Conservation (phyloP, 64 coral and sea anemone genomes). For the Astreopora myriophthalma region DNA sequence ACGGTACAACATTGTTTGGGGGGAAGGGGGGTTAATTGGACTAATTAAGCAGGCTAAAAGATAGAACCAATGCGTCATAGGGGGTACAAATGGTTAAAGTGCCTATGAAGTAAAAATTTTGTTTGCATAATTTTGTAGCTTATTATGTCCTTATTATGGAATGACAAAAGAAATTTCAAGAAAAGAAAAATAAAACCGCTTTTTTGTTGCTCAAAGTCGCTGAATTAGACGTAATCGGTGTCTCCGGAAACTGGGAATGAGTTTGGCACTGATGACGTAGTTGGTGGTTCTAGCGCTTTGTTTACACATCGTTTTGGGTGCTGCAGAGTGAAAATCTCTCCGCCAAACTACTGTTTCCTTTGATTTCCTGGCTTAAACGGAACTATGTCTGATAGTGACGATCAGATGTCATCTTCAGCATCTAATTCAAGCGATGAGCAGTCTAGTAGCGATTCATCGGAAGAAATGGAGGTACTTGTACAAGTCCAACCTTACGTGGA, state of each 20-base stretch:
- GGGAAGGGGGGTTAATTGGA: too few relatives aligned
- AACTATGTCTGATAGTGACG: not conserved
- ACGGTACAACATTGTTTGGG: too few relatives aligned
- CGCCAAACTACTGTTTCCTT: not conserved
- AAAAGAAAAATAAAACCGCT: not conserved
- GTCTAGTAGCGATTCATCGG: not conserved
- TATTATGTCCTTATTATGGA: not conserved
- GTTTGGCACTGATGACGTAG: not conserved
- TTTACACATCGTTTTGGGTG: not conserved
- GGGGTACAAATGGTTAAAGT: too few relatives aligned
- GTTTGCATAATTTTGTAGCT: not conserved
- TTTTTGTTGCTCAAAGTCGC: not conserved
- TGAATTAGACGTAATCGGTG: not conserved
- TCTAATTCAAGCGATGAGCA: not conserved
- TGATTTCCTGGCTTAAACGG: not conserved
- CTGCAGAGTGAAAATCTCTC: not conserved
- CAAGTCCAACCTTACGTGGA: conserved; percentile 34
- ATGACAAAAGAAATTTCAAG: not conserved
- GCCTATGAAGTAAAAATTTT: not conserved
- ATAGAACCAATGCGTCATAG: too few relatives aligned
- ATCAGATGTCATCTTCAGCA: not conserved
- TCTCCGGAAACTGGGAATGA: not conserved
- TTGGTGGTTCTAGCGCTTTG: not conserved
- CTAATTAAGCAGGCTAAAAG: too few relatives aligned
- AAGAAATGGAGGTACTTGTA: not conserved